A percentile compares a stretch with the other conserved stretches of the same genome.
phyloP scores from a whole-genome alignment of 2,113 vertebrate species.

The Eretmochelys imbricata region DNA sequence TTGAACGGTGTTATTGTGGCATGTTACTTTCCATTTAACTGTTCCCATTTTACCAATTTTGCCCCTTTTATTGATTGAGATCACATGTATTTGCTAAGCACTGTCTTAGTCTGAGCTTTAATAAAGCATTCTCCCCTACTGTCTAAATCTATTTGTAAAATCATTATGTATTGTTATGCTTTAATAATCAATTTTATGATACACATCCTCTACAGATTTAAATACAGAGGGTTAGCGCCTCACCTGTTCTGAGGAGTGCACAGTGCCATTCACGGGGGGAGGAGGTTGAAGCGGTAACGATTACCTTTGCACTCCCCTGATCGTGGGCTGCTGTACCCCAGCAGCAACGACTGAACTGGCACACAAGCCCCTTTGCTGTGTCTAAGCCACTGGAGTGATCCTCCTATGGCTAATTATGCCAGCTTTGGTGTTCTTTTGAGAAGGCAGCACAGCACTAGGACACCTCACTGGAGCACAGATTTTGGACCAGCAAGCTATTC shows the following conservation, averaged over 20 bases:
- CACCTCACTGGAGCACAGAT: neutral
- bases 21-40: neutral
- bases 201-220: neutral
- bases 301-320: neutral
- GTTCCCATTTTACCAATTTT: neutral
- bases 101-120: neutral
- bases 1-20: neutral
- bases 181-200: neutral
- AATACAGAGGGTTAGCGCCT: neutral
- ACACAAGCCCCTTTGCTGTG: rapidly evolving
- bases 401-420: neutral
- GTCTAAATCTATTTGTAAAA: neutral
- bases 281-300: neutral
- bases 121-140: neutral
- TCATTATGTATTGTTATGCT: neutral
- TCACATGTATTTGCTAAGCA: neutral
- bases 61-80: neutral
- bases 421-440: neutral
- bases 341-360: neutral
- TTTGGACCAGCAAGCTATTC: neutral
- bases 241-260: rapidly evolving
- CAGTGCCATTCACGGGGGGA: neutral
- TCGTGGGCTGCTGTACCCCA: neutral
- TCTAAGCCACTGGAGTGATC: neutral
- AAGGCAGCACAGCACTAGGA: neutral